Evolutionary conservation across 2,113 vertebrate species (phyloP).

Genomic region (Corapipo altera): DNA sequence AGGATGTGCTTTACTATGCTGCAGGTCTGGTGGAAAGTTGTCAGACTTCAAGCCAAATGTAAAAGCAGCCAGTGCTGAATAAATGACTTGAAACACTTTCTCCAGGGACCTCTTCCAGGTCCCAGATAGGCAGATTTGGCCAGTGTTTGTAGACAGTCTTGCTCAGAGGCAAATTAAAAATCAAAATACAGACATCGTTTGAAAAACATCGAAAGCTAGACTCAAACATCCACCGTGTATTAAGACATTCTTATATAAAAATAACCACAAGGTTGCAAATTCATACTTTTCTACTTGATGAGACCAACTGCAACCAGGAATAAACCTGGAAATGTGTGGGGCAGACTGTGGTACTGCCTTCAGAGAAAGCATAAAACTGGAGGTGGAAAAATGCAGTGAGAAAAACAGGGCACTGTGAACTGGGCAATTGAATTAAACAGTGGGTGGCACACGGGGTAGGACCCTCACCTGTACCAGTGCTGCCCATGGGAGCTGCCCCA

Average conservation of each 20-base stretch:
- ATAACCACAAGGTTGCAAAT: slow-evolving; percentile 77
- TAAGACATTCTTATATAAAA: slow-evolving; percentile 80
- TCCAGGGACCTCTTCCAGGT: slow-evolving; percentile 75
- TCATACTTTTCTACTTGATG: slow-evolving; percentile 80
- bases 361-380: slow-evolving; percentile 59
- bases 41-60: slow-evolving; percentile 71
- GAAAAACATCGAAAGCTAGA: slow-evolving; percentile 76
- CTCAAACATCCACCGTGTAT: slow-evolving; percentile 77
- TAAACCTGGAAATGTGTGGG: slow-evolving; percentile 74
- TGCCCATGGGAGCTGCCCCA: neutral
- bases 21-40: slow-evolving; percentile 77
- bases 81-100: slow-evolving; percentile 76
- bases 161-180: slow-evolving; percentile 78
- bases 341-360: slow-evolving; percentile 56
- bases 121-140: slow-evolving; percentile 74
- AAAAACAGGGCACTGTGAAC: slow-evolving; percentile 24
- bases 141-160: slow-evolving; percentile 72
- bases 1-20: slow-evolving; percentile 75
- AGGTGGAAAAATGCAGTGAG: slow-evolving; percentile 44
- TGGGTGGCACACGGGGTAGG: slow-evolving; percentile 1
- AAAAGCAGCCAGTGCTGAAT: slow-evolving; percentile 69
- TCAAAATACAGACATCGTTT: slow-evolving; percentile 77
- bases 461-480: neutral
- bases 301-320: slow-evolving; percentile 78
- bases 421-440: neutral